Percentiles rank a stretch among this genome's conserved stretches.
Evolutionary conservation across 2,797 vertebrate genomes (phyloP).

Genomic region (Gambusia yucatana): DNA sequence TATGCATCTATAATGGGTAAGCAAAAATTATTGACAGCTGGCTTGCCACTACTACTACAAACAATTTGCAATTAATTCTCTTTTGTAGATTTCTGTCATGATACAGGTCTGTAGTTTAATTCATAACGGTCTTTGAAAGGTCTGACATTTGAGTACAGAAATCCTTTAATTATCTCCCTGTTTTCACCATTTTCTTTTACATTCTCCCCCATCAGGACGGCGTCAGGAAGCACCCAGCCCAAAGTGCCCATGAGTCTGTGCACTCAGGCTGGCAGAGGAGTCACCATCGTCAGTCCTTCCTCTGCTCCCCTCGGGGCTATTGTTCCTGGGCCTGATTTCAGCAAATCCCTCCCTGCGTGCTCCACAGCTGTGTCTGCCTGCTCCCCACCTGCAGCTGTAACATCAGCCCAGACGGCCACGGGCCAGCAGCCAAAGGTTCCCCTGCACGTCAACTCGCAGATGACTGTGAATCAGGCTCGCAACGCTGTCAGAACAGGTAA

Average conservation of each 20-base stretch:
- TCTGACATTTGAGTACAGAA: no score
- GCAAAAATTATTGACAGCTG: no score
- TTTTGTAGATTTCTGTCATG: no score
- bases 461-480: slow-evolving; percentile 98
- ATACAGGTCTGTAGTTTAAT: no score
- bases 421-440: slow-evolving; percentile 92
- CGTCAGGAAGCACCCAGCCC: slow-evolving; percentile 86
- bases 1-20: no score
- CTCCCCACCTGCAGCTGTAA: slow-evolving; percentile 82
- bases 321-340: slow-evolving; percentile 74
- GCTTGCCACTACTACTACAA: no score
- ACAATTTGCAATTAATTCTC: no score
- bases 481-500: slow-evolving; percentile 93
- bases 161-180: not conserved
- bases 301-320: slow-evolving; percentile 76
- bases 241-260: slow-evolving; percentile 88
- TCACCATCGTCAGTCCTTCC: slow-evolving; percentile 88
- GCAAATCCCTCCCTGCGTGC: slow-evolving; percentile 79
- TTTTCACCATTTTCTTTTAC: not conserved
- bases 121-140: no score
- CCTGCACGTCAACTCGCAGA: slow-evolving; percentile 92
- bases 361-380: slow-evolving; percentile 67
- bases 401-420: slow-evolving; percentile 88
- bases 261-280: slow-evolving; percentile 85
- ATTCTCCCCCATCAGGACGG: slow-evolving; percentile 75